Evolutionary conservation across 1,140 invertebrate species (phyloP), one percentile per base, ranked within the genome.

Genomic region (Brachionus plicatilis): DNA sequence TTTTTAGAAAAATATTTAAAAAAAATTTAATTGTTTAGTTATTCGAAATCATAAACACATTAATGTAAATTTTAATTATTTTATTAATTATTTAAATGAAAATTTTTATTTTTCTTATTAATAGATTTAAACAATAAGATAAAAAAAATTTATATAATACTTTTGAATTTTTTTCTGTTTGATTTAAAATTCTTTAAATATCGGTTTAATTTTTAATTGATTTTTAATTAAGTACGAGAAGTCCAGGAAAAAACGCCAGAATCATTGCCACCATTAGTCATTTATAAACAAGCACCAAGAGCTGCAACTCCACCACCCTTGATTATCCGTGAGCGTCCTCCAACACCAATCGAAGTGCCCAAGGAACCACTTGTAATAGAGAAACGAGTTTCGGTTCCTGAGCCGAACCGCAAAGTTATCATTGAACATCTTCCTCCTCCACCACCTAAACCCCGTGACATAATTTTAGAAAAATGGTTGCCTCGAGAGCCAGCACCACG

Each of bases 401-500:
- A 76, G n/a, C 43, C 20, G 3, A 45, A 76, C 9, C 43, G 72
- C 3, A 76, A 76, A 50, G 45, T 76, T 1, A 76, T 76, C 11
- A 76, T 76, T 50, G 72, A 76, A 4, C 72, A 76, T 29, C 24
- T 76, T 20, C 72, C 72, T 5, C 72, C 72, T 29, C 72, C 72
- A 14, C 72, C 72, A 12, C 20, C 72, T 12, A 76, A 76, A 24
- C 72, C 72, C 9, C 72, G 72, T 76, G 72, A 76, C 27, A 76
- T 76, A 20, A 76, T 76, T 37, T 37, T 76, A 11, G 72, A 76
- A 50, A 76, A 76, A 76, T 76, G 72, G 72, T 11, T 76, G 4
- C 72, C 72, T 50, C 27, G 43, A 14, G 72, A 76, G 20, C 70
- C 70, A n/a, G 41, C 70, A 8, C 33, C 33, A 11, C 33, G 70